phyloP scores from a whole-genome alignment of 2,797 vertebrate genomes.

The Pipistrellus pygmaeus region DNA sequence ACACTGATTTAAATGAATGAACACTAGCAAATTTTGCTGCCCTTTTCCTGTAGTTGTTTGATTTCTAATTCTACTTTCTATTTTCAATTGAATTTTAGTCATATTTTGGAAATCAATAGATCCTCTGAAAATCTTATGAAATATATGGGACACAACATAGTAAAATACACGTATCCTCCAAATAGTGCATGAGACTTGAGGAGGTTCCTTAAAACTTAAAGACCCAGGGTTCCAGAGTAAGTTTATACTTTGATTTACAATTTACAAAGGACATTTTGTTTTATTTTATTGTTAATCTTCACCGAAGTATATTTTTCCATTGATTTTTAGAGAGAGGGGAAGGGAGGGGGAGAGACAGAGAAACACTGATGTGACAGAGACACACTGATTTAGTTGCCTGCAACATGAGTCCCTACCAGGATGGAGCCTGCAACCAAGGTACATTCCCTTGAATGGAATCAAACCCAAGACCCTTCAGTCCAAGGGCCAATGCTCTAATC shows the following conservation, averaged over 20 bases:
- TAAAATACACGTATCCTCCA: neutral
- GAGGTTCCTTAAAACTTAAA: neutral
- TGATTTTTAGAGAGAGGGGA: too few species aligned
- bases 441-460: too few species aligned
- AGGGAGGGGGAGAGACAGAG: too few species aligned
- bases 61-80: constrained; percentile 51
- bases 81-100: constrained; percentile 24
- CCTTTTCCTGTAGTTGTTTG: constrained; percentile 16
- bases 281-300: neutral
- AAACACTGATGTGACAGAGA: too few species aligned
- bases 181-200: neutral
- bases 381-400: too few species aligned
- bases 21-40: neutral
- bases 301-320: too few species aligned
- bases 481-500: too few species aligned
- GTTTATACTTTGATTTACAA: neutral
- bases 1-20: constrained; percentile 52
- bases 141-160: neutral
- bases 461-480: too few species aligned
- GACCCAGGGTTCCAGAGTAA: neutral
- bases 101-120: neutral
- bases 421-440: too few species aligned
- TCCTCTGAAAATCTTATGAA: constrained; percentile 29
- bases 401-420: too few species aligned
- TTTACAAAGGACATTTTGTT: neutral